Conservation (phyloP, 2,797 vertebrate genomes). For the Numenius phaeopus region DNA sequence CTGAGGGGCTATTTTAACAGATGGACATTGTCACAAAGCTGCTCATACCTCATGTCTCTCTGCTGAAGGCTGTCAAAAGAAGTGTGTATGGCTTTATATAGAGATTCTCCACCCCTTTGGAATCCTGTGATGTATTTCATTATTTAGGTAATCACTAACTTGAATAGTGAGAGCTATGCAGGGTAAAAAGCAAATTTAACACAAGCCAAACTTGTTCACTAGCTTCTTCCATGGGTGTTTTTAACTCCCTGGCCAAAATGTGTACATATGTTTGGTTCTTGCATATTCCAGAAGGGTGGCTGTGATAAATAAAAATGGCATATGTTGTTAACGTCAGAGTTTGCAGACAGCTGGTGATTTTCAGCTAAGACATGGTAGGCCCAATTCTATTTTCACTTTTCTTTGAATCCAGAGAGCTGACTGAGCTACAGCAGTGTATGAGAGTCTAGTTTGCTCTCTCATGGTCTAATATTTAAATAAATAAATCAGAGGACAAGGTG, state of each 20-base stretch:
- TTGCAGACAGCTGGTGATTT: slow-evolving; percentile 45
- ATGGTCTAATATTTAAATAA: neutral
- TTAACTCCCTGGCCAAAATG: slow-evolving; percentile 3
- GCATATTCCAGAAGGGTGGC: neutral
- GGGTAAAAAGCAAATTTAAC: neutral
- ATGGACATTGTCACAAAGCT: neutral
- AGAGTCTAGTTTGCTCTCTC: neutral
- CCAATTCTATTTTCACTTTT: slow-evolving; percentile 36
- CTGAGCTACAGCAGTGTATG: neutral
- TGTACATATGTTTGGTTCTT: slow-evolving; percentile 22
- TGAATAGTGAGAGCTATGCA: neutral
- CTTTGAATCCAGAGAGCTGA: neutral
- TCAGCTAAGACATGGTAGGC: neutral
- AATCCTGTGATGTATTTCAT: neutral
- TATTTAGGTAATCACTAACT: slow-evolving; percentile 11
- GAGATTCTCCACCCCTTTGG: neutral
- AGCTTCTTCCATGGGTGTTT: neutral
- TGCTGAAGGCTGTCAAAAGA: slow-evolving; percentile 3
- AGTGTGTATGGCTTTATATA: neutral
- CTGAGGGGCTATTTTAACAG: neutral
- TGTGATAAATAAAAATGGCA: slow-evolving; percentile 51
- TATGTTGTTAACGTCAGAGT: slow-evolving; percentile 29
- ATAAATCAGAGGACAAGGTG: neutral
- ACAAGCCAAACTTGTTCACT: neutral
- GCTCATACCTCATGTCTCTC: neutral